Conservation (phyloP, 2,888 invertebrate species). For the Diaprepes abbreviatus region DNA sequence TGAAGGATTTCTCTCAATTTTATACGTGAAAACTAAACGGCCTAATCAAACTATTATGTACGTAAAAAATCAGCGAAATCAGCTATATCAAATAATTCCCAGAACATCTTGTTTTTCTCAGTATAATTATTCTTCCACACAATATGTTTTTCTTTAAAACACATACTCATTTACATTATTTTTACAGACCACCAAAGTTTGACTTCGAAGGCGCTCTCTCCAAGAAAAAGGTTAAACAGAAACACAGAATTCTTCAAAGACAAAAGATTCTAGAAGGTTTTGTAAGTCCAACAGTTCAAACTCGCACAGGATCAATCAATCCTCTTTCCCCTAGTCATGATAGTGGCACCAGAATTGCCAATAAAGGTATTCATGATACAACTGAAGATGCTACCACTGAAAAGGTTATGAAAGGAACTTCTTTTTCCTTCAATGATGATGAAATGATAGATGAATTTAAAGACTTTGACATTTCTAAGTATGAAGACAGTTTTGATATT, state of each 20-base stretch:
- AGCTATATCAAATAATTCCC: no score
- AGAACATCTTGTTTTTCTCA: no score
- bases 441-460: constrained; percentile 55
- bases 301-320: neutral
- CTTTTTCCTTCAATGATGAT: constrained; percentile 1
- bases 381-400: constrained; percentile 1
- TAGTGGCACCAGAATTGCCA: neutral
- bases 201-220: constrained; percentile 73
- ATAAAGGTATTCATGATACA: constrained; percentile 6
- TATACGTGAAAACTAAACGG: no score
- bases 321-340: neutral
- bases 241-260: constrained; percentile 60
- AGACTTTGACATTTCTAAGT: constrained; percentile 51
- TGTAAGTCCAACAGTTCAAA: constrained; percentile 34
- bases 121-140: no score
- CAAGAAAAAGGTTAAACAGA: constrained; percentile 71
- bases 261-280: constrained; percentile 61
- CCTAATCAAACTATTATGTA: no score
- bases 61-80: no score
- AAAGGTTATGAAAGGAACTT: constrained; percentile 3
- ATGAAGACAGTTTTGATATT: constrained; percentile 50
- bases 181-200: constrained; percentile 72
- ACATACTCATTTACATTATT: no score
- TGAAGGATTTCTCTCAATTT: no score
- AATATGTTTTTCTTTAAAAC: no score